These are phyloP conservation scores for Scaptodrosophila lebanonensis DNA, from an alignment of 1,140 invertebrate genomes.

Conservation along the genomic window DNA sequence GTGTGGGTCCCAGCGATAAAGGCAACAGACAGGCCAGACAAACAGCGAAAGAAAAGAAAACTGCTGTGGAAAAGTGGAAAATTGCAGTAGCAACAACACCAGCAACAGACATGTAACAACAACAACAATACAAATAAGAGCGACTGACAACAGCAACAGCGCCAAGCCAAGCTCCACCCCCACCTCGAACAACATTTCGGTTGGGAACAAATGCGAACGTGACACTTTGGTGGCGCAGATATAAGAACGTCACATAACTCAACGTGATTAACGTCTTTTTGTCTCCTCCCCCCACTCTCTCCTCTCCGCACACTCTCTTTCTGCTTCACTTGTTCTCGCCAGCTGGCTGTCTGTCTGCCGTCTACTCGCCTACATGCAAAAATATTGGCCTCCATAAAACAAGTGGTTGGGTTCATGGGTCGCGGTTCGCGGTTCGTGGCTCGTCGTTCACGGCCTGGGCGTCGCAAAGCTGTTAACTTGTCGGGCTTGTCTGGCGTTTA, in stretches of 20 bases:
- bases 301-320: background rate
- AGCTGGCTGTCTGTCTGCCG: background rate
- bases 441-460: constrained; percentile 15
- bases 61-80: constrained; percentile 33
- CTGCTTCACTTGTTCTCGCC: background rate
- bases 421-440: constrained; percentile 17
- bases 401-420: constrained; percentile 40
- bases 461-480: too few species aligned
- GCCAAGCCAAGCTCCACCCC: constrained; percentile 8
- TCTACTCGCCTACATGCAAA: constrained; percentile 41
- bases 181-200: constrained; percentile 25
- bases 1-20: constrained; percentile 49
- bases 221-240: constrained; percentile 73
- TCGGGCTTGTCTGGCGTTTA: too few species aligned
- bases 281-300: background rate
- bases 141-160: background rate
- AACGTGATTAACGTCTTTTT: constrained; percentile 73
- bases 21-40: constrained; percentile 32
- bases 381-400: constrained; percentile 66
- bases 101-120: constrained; percentile 40
- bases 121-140: constrained; percentile 20
- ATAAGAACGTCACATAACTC: constrained; percentile 72
- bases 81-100: constrained; percentile 52
- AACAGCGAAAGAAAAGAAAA: constrained; percentile 48
- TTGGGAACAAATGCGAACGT: constrained; percentile 70